Evolutionary conservation across 2,113 vertebrate species (phyloP).

Genomic region (Poicephalus meyeri): DNA sequence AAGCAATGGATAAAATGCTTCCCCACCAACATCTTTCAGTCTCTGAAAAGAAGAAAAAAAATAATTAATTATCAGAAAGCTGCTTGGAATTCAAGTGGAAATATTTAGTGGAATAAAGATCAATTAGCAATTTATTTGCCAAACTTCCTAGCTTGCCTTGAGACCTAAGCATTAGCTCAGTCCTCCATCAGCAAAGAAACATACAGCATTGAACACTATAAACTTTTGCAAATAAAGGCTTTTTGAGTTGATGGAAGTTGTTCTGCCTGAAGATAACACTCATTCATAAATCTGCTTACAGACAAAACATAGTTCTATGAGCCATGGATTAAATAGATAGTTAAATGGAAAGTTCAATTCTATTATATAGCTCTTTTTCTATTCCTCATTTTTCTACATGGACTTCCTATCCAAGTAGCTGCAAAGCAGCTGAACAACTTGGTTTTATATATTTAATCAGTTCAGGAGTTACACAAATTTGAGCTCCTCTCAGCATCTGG

Average conservation of each 20-base stretch:
- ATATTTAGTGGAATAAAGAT: background rate
- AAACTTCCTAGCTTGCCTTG: background rate
- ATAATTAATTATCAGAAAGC: background rate
- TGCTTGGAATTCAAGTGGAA: background rate
- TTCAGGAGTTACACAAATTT: background rate
- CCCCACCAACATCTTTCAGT: conserved; percentile 94
- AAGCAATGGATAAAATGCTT: conserved; percentile 93
- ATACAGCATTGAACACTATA: background rate
- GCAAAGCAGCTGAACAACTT: background rate
- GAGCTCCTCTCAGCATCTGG: background rate
- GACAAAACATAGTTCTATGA: background rate
- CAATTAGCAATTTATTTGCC: background rate
- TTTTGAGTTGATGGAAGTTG: background rate
- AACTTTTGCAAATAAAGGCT: background rate
- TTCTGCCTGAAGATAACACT: background rate
- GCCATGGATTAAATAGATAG: background rate
- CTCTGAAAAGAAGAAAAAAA: conserved; percentile 76
- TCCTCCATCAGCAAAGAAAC: background rate
- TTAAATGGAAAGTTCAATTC: background rate
- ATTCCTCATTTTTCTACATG: background rate
- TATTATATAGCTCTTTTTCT: background rate
- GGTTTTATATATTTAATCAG: background rate
- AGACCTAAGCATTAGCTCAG: background rate
- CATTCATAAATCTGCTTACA: background rate
- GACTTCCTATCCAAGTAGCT: background rate